Evolutionary conservation across 2,113 vertebrate genomes (phyloP).

Genomic region (Takifugu bimaculatus): DNA sequence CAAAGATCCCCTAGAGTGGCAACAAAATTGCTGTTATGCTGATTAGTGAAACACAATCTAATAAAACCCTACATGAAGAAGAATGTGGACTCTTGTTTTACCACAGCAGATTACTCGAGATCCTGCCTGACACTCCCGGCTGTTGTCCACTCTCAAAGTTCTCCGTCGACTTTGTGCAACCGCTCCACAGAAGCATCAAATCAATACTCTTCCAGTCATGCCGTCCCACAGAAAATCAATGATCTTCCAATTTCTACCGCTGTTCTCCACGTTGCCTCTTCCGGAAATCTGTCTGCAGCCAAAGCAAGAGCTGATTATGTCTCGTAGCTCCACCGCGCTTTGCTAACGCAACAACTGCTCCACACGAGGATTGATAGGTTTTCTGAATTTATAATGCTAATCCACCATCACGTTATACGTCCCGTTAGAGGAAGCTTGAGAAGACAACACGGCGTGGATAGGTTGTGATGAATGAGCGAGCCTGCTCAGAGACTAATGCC

Average conservation of each 20-base stretch:
- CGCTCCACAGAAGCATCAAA: slow-evolving; percentile 51
- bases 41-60: slow-evolving; percentile 7
- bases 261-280: slow-evolving; percentile 46
- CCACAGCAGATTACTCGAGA: no score
- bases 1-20: slow-evolving; percentile 50
- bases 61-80: slow-evolving; percentile 7
- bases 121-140: no score
- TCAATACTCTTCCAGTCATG: slow-evolving; percentile 42
- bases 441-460: slow-evolving; percentile 35
- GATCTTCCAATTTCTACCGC: slow-evolving; percentile 35
- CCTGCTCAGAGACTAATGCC: slow-evolving; percentile 60
- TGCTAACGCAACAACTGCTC: slow-evolving; percentile 34
- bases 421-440: slow-evolving; percentile 55
- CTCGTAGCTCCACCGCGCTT: slow-evolving; percentile 19
- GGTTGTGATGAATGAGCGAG: slow-evolving; percentile 58
- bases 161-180: slow-evolving; percentile 11
- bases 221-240: slow-evolving; percentile 58
- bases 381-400: slow-evolving; percentile 64
- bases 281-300: slow-evolving; percentile 32
- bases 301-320: slow-evolving; percentile 16
- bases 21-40: slow-evolving; percentile 61
- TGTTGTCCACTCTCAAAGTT: slow-evolving; percentile 15
- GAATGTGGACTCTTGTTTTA: neutral
- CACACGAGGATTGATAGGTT: slow-evolving; percentile 19
- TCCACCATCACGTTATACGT: slow-evolving; percentile 55